Percentiles rank a stretch among this genome's conserved stretches.
phyloP scores from a whole-genome alignment of 2,113 vertebrate genomes.

The Phalacrocorax brasilianus region DNA sequence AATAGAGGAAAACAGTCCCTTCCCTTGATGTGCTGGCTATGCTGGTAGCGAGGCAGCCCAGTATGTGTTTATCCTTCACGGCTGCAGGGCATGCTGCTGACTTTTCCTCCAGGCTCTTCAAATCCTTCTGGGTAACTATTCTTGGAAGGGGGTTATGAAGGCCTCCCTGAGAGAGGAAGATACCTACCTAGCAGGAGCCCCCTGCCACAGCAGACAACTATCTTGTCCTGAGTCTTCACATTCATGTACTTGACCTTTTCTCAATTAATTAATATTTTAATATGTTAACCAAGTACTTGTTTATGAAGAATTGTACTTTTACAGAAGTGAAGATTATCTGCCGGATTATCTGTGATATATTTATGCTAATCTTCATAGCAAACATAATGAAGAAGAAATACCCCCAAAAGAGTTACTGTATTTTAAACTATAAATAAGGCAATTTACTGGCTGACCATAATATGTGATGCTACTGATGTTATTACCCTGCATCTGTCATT shows the following conservation, averaged over 20 bases:
- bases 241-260: not conserved
- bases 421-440: not conserved
- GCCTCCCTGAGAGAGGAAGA: not conserved
- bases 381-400: not conserved
- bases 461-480: not conserved
- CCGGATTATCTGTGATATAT: not conserved
- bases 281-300: not conserved
- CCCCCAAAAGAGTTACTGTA: not conserved
- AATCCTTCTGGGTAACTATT: not conserved
- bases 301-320: not conserved
- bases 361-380: not conserved
- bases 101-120: not conserved
- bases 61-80: rapidly evolving
- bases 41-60: rapidly evolving
- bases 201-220: not conserved
- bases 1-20: not conserved
- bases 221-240: not conserved
- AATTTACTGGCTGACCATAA: not conserved
- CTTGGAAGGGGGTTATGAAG: not conserved
- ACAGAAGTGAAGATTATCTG: not conserved
- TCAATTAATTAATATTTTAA: not conserved
- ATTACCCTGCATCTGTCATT: not conserved
- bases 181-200: not conserved
- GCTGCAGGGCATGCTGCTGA: rapidly evolving
- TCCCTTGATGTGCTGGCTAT: not conserved